A percentile compares a stretch with the other conserved stretches of the same genome.
Evolutionary conservation across 2,888 invertebrate genomes (phyloP).

Genomic region (Tiliacea citrago): DNA sequence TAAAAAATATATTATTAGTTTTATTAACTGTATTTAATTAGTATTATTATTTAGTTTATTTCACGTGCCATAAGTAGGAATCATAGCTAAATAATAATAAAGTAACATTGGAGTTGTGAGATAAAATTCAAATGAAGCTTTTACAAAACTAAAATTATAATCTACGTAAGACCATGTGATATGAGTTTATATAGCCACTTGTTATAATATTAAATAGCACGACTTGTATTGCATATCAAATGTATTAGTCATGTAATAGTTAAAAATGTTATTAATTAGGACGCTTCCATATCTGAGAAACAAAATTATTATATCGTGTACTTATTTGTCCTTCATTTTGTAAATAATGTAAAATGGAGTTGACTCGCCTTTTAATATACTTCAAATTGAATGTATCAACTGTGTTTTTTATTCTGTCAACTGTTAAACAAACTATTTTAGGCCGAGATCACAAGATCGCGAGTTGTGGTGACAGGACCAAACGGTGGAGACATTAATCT

Average conservation of each 20-base stretch:
- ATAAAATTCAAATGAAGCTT: conserved; percentile 85
- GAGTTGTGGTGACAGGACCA: conserved; percentile 54
- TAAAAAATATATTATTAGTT: conserved; percentile 57
- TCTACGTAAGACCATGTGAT: conserved; percentile 90
- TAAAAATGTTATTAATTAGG: conserved; percentile 73
- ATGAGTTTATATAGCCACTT: conserved; percentile 87
- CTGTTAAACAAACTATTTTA: conserved; percentile 62
- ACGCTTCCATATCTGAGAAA: conserved; percentile 77
- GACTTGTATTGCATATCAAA: conserved; percentile 89
- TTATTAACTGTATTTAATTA: conserved; percentile 63
- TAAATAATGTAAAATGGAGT: conserved; percentile 66
- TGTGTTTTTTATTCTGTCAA: conserved; percentile 53
- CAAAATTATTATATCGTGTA: conserved; percentile 67
- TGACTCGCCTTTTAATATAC: conserved; percentile 74
- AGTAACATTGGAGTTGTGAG: conserved; percentile 89
- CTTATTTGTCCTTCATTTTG: conserved; percentile 65
- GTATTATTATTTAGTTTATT: conserved; percentile 76
- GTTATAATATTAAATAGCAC: conserved; percentile 88
- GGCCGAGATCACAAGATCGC: conserved; percentile 63
- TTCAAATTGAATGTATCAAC: conserved; percentile 69
- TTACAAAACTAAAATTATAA: conserved; percentile 82
- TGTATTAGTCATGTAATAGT: conserved; percentile 81
- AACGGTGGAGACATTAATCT: conserved; percentile 62
- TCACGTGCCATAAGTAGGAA: conserved; percentile 86
- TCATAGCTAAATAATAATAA: conserved; percentile 78